A percentile compares a stretch with the other conserved stretches of the same genome.
Conservation (phyloP, 2,888 invertebrate genomes). For the Elmis aenea region DNA sequence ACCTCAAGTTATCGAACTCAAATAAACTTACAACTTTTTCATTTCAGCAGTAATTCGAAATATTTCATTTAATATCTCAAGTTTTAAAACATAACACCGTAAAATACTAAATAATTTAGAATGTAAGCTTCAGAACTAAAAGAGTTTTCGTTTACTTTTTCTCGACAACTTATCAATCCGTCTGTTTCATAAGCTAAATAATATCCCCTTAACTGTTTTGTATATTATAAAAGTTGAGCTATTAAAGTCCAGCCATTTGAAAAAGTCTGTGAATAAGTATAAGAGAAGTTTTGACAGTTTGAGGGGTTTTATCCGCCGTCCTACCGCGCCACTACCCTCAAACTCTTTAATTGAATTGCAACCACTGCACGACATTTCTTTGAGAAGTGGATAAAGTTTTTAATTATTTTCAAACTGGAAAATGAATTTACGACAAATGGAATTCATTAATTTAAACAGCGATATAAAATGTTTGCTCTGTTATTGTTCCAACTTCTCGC, state of each 20-base stretch:
- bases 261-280: constrained; percentile 33
- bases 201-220: constrained; percentile 14
- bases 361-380: constrained; percentile 45
- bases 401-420: constrained; percentile 45
- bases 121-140: no score
- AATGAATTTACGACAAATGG: constrained; percentile 43
- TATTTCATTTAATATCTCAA: no score
- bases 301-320: constrained; percentile 19
- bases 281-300: constrained; percentile 38
- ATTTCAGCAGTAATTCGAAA: no score
- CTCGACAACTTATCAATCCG: no score
- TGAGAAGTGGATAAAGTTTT: constrained; percentile 45
- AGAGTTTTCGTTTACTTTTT: no score
- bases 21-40: no score
- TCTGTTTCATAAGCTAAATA: no score
- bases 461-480: constrained; percentile 36
- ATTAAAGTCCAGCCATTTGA: constrained; percentile 25
- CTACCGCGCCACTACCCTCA: constrained; percentile 11
- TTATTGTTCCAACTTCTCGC: constrained; percentile 27
- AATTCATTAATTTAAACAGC: constrained; percentile 40
- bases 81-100: no score
- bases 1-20: no score
- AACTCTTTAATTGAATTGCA: constrained; percentile 46
- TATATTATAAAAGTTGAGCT: constrained; percentile 16
- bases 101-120: no score